Percentiles rank a stretch among this genome's conserved stretches.
Evolutionary conservation across 2,113 vertebrate species (phyloP).

Genomic region (Tamias sibiricus): DNA sequence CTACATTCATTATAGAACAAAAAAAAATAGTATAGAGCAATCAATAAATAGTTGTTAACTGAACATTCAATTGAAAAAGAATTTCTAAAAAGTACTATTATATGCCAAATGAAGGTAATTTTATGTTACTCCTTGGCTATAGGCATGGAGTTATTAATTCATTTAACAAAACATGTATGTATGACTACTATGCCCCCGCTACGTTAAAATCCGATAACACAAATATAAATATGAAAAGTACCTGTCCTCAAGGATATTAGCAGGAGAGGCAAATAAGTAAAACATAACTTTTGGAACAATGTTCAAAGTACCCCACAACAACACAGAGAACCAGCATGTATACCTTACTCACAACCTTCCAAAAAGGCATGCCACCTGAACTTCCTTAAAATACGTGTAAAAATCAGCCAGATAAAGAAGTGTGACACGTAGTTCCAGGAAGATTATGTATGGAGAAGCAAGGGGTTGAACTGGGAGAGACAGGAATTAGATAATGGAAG

Average conservation of each 20-base stretch:
- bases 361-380: not conserved
- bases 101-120: not conserved
- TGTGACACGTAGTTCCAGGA: not conserved
- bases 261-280: slow-evolving; percentile 7
- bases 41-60: slow-evolving; percentile 13
- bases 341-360: not conserved
- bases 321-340: slow-evolving; percentile 3
- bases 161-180: slow-evolving; percentile 29
- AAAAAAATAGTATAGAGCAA: not conserved
- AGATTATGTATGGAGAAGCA: not conserved
- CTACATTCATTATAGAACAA: not conserved
- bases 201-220: slow-evolving; percentile 20
- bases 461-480: not conserved
- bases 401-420: not conserved
- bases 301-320: not conserved
- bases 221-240: slow-evolving; percentile 16
- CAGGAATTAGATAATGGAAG: not conserved
- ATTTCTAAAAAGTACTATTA: not conserved
- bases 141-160: not conserved
- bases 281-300: not conserved
- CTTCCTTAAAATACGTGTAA: slow-evolving; percentile 27
- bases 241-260: not conserved
- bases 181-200: not conserved
- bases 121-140: not conserved
- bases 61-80: slow-evolving; percentile 4